These are phyloP conservation scores for Thalassophryne amazonica DNA, from an alignment of 2,797 vertebrate species.

Conservation along the genomic window DNA sequence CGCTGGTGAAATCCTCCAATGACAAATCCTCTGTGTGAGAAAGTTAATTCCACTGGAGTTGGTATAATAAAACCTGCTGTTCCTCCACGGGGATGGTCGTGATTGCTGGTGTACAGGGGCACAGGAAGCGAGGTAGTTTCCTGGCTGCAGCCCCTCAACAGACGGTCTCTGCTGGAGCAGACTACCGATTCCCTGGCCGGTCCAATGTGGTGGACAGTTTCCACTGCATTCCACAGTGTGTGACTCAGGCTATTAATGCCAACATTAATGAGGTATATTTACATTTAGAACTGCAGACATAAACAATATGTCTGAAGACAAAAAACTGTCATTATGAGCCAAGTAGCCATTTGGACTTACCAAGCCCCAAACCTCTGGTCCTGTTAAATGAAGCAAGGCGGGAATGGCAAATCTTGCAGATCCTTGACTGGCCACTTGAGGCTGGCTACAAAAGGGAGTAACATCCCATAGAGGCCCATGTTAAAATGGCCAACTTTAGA, in stretches of 20 bases:
- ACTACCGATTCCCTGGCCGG: conserved; percentile 49
- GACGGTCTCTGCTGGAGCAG: conserved; percentile 68
- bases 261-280: neutral
- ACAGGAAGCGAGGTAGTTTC: conserved; percentile 67
- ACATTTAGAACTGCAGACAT: neutral
- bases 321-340: neutral
- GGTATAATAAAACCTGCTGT: conserved; percentile 6
- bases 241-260: conserved; percentile 32
- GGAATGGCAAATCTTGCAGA: too few species aligned
- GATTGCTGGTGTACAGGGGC: conserved; percentile 52
- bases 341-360: too few species aligned
- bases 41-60: neutral
- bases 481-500: too few species aligned
- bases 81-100: conserved; percentile 41
- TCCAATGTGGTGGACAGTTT: conserved; percentile 56
- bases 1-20: too few species aligned
- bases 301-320: neutral
- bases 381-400: too few species aligned
- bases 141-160: conserved; percentile 65
- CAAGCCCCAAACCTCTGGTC: too few species aligned
- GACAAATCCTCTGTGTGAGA: too few species aligned
- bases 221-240: conserved; percentile 39
- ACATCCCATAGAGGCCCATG: too few species aligned
- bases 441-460: too few species aligned
- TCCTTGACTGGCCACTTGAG: too few species aligned